phyloP scores from a whole-genome alignment of 2,113 vertebrate genomes.

The Psettodes erumei region DNA sequence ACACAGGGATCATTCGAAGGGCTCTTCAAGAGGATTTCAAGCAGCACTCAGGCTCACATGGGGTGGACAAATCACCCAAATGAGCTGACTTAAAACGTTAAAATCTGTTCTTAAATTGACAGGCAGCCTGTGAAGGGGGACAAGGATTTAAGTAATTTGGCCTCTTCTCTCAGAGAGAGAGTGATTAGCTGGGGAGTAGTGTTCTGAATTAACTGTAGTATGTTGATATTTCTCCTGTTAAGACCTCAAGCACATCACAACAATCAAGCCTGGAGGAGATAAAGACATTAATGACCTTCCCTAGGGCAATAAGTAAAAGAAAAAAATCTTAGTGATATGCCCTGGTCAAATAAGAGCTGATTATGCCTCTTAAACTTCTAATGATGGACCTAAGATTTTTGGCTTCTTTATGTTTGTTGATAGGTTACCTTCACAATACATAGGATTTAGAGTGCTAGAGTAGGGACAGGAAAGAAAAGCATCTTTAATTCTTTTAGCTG shows the following conservation, averaged over 20 bases:
- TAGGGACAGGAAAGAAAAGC: not conserved
- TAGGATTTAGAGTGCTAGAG: not conserved
- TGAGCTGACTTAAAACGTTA: slow-evolving; percentile 17
- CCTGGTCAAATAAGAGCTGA: slow-evolving; percentile 4
- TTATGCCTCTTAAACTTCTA: not conserved
- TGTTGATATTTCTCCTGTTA: slow-evolving; percentile 20
- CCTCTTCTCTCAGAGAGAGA: slow-evolving; percentile 17
- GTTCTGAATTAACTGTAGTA: slow-evolving; percentile 9
- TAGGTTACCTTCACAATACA: not conserved
- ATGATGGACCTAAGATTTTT: not conserved
- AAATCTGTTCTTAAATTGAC: slow-evolving; percentile 33
- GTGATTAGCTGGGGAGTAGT: slow-evolving; percentile 21
- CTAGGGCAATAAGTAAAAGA: not conserved
- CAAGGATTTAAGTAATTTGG: slow-evolving; percentile 24
- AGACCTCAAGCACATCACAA: slow-evolving; percentile 6
- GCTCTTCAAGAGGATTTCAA: slow-evolving; percentile 34
- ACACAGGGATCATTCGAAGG: not conserved
- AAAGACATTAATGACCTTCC: slow-evolving; percentile 28
- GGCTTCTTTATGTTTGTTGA: slow-evolving; percentile 11
- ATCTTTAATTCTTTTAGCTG: not conserved
- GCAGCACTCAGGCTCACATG: slow-evolving; percentile 28
- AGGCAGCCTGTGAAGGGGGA: slow-evolving; percentile 5
- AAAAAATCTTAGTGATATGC: not conserved
- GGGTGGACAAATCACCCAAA: slow-evolving; percentile 31
- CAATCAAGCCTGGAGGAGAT: slow-evolving; percentile 17